These are phyloP conservation scores for Oegoconia quadripuncta DNA, from an alignment of 2,888 invertebrate genomes.

Conservation along the genomic window DNA sequence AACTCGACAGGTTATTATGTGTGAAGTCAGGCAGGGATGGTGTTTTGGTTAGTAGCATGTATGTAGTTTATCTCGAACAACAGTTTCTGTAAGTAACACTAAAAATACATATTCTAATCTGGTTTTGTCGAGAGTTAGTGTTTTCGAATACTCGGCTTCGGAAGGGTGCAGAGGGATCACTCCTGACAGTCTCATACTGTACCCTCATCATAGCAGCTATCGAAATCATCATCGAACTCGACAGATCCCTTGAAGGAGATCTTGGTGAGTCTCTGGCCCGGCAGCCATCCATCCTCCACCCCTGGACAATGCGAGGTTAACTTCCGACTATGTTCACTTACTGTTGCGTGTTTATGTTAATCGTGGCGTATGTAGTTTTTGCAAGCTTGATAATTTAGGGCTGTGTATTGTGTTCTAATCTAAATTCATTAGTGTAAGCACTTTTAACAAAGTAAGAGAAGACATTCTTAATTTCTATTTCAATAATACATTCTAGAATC, in stretches of 20 bases:
- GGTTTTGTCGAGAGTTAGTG: slow-evolving; percentile 42
- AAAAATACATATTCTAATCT: not conserved
- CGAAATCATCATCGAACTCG: slow-evolving; percentile 75
- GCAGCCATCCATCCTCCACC: slow-evolving; percentile 74
- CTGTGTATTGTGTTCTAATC: slow-evolving; percentile 31
- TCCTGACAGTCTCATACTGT: slow-evolving; percentile 59
- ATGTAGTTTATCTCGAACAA: slow-evolving; percentile 3
- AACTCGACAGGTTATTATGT: slow-evolving; percentile 24
- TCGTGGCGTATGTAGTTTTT: slow-evolving; percentile 30
- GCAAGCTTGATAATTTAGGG: slow-evolving; percentile 37
- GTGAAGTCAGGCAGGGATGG: slow-evolving; percentile 24
- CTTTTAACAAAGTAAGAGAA: not conserved
- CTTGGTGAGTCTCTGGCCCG: slow-evolving; percentile 75
- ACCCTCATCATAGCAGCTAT: slow-evolving; percentile 73
- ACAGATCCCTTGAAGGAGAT: slow-evolving; percentile 72
- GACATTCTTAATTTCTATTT: too few relatives aligned
- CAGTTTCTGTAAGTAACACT: slow-evolving; percentile 10
- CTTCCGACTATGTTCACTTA: slow-evolving; percentile 44
- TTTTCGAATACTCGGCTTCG: slow-evolving; percentile 47
- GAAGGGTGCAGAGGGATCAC: slow-evolving; percentile 60
- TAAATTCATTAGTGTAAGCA: slow-evolving; percentile 10
- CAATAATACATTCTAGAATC: too few relatives aligned
- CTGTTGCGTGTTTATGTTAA: slow-evolving; percentile 30
- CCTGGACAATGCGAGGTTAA: slow-evolving; percentile 68
- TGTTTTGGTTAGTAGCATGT: slow-evolving; percentile 23